phyloP scores from a whole-genome alignment of 2,888 invertebrate genomes.

The Eustalomyia histrio region DNA sequence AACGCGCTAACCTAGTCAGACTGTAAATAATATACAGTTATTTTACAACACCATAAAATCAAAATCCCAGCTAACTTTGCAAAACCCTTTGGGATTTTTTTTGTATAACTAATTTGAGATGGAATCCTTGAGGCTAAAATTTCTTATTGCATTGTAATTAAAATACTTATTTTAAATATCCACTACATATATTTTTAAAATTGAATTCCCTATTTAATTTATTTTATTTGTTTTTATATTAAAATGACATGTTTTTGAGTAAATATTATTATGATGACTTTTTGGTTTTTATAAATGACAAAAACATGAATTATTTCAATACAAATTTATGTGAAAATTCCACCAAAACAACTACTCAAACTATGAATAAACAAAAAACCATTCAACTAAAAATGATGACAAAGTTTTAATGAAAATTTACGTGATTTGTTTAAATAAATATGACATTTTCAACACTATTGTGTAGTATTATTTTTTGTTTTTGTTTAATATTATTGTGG shows the following conservation, averaged over 20 bases:
- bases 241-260: constrained; percentile 26
- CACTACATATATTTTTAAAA: neutral
- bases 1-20: too few species aligned
- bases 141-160: too few species aligned
- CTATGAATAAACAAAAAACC: neutral
- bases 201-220: neutral
- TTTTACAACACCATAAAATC: too few species aligned
- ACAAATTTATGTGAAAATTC: neutral
- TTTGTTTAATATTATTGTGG: neutral
- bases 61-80: too few species aligned
- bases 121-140: too few species aligned
- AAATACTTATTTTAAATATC: neutral
- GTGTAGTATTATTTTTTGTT: constrained; percentile 1
- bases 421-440: constrained; percentile 62
- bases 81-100: too few species aligned
- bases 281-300: constrained; percentile 52
- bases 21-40: too few species aligned
- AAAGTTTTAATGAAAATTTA: constrained; percentile 64
- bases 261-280: constrained; percentile 49
- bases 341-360: neutral
- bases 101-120: too few species aligned
- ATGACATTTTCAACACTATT: constrained; percentile 14
- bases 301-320: constrained; percentile 51
- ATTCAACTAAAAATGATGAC: constrained; percentile 25
- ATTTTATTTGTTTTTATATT: neutral